These are phyloP conservation scores for Pseudochromis fuscus DNA, from an alignment of 2,797 vertebrate genomes.

Conservation along the genomic window DNA sequence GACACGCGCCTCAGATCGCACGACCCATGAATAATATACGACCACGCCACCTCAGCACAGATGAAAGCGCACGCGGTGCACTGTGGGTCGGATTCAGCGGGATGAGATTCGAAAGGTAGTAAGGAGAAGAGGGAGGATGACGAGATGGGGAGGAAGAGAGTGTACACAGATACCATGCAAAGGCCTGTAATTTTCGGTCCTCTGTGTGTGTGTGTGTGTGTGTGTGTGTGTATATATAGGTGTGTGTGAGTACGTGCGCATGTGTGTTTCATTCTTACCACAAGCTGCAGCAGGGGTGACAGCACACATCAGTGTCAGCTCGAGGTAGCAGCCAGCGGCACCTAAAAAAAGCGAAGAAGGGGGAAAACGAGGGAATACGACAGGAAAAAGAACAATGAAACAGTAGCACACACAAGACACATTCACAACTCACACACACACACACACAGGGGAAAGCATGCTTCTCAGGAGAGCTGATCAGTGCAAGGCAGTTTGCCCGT, in stretches of 20 bases:
- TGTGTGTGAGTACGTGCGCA: slow-evolving; percentile 39
- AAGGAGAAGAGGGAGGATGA: slow-evolving; percentile 52
- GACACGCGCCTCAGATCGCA: slow-evolving; percentile 82
- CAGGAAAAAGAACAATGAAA: slow-evolving; percentile 72
- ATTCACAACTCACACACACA: slow-evolving; percentile 39
- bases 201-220: slow-evolving; percentile 23
- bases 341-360: slow-evolving; percentile 83
- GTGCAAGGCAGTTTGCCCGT: slow-evolving; percentile 87
- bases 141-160: slow-evolving; percentile 60
- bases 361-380: slow-evolving; percentile 48
- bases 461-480: slow-evolving; percentile 93
- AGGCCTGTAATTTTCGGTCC: slow-evolving; percentile 65
- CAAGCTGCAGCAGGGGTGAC: slow-evolving; percentile 89
- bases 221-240: slow-evolving; percentile 13
- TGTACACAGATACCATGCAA: slow-evolving; percentile 81
- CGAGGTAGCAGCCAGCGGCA: slow-evolving; percentile 87
- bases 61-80: slow-evolving; percentile 85
- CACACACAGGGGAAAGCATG: slow-evolving; percentile 63
- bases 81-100: slow-evolving; percentile 80
- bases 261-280: slow-evolving; percentile 76
- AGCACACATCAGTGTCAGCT: slow-evolving; percentile 91
- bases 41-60: slow-evolving; percentile 85
- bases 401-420: slow-evolving; percentile 55
- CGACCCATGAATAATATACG: slow-evolving; percentile 89
- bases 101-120: slow-evolving; percentile 63